A percentile compares a stretch with the other conserved stretches of the same genome.
phyloP scores from a whole-genome alignment of 2,113 vertebrate genomes.

The Thamnaconus septentrionalis region DNA sequence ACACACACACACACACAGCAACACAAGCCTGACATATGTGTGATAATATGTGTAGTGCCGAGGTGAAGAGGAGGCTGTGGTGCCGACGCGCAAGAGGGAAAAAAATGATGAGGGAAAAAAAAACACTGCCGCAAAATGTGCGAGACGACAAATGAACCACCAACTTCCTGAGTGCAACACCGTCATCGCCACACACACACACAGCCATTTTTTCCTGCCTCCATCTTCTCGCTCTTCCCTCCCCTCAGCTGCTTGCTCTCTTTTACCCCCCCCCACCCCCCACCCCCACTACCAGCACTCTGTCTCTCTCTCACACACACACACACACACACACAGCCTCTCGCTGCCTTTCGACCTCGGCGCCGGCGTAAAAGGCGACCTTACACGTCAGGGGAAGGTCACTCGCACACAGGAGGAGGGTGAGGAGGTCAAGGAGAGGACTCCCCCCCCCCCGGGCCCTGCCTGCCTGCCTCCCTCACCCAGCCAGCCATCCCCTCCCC shows the following conservation, averaged over 20 bases:
- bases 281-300: not conserved
- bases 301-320: conserved; percentile 10
- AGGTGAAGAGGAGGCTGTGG: conserved; percentile 12
- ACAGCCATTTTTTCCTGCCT: conserved; percentile 46
- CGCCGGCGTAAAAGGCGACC: conserved; percentile 56
- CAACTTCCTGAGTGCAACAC: conserved; percentile 36
- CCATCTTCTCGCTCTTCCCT: too few relatives aligned
- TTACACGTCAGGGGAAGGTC: conserved; percentile 62
- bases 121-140: conserved; percentile 44
- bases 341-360: conserved; percentile 64
- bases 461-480: conserved; percentile 17
- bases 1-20: too few relatives aligned
- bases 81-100: not conserved
- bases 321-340: conserved; percentile 26
- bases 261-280: too few relatives aligned
- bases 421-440: conserved; percentile 65
- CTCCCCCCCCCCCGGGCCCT: conserved; percentile 47
- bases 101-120: not conserved
- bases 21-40: not conserved
- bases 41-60: not conserved
- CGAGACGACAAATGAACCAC: conserved; percentile 44
- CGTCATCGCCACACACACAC: conserved; percentile 19
- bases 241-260: too few relatives aligned
- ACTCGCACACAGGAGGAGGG: conserved; percentile 28
- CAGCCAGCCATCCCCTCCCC: conserved; percentile 22